Base-by-base conservation (phyloP, 1,140 invertebrate genomes). In the Homalodisca vitripennis region DNA sequence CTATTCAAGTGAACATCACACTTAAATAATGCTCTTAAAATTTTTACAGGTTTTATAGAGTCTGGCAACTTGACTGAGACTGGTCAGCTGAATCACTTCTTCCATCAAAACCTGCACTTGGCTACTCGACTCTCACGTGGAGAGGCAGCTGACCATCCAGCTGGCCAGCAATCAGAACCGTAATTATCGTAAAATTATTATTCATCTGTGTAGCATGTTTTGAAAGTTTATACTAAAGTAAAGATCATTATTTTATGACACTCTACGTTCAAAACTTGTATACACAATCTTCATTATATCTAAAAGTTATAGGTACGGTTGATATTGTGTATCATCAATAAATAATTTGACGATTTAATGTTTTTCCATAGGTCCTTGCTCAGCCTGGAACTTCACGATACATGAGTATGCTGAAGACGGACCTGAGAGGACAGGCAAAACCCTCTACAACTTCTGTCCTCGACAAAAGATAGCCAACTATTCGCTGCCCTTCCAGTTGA, bases 61-160 rank as follows among this genome's bases (percentile, higher is more conserved):
- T 84, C 85, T 31, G 81, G 77, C 69, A 82, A 84, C 72, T 78
- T 85, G 55, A 80, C 80, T 66, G 82, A 64, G 34, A 32, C 70
- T 20, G 68, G 64, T 6, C 71, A 72, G 27, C 73, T 81, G 20
- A 79, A 85, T 74, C 81, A 89, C 70, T 89, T 89, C 78, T 85
- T 86, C 77, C 87, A 89, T 77, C 87, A 89, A 78, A n/a, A 86
- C 85, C 74, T 91, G 89, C 77, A 87, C 85, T 41, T 91, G 88
- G 87, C 84, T 88, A 24, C 77, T 91, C 47, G 85, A 89, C 72
- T 89, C 88, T 2, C 84, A 85, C 70, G 84, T 86, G 13, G 86
- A 89, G 77, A 82, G 88, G 46, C 85, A 88, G 75, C 81, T 91
- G 57, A 85, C 84, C 71, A 84, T 90, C 65, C 87, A 89, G 78